These are phyloP conservation scores for Pegoplata infirma DNA, from an alignment of 2,888 invertebrate genomes.

Conservation along the genomic window DNA sequence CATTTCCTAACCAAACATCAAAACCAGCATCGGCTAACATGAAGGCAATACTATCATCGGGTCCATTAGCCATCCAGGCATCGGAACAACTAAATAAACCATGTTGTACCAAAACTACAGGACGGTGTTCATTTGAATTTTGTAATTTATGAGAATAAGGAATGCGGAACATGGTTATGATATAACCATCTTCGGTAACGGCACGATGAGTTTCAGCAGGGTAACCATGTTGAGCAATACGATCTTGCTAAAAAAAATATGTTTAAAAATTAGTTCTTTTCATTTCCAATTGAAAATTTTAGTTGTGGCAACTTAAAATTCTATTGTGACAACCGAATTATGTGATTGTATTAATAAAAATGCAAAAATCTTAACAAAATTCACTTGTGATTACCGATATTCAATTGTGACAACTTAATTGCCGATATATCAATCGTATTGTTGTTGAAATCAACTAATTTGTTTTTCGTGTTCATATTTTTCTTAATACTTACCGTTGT, in stretches of 20 bases:
- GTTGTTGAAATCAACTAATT: no score
- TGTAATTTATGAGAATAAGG: conserved; percentile 67
- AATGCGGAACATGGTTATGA: conserved; percentile 71
- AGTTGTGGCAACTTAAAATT: no score
- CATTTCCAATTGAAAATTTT: no score
- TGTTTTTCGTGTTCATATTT: no score
- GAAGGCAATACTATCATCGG: conserved; percentile 68
- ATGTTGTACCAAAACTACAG: conserved; percentile 79
- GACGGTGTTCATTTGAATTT: conserved; percentile 66
- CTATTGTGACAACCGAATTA: no score
- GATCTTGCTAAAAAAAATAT: conserved; percentile 62
- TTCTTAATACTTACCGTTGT: conserved; percentile 27
- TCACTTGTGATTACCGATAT: no score
- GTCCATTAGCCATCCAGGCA: conserved; percentile 70
- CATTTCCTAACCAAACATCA: conserved; percentile 76
- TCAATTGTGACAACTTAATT: no score
- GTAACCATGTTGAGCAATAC: conserved; percentile 79
- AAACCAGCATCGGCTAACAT: conserved; percentile 73
- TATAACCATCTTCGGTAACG: conserved; percentile 71
- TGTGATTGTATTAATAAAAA: no score
- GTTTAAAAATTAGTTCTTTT: background rate
- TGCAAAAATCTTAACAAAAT: no score
- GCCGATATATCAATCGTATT: no score
- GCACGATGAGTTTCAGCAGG: conserved; percentile 28
- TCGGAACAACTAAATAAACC: conserved; percentile 70